These are phyloP conservation scores for Falco rusticolus DNA, from an alignment of 2,797 vertebrate species.

Conservation along the genomic window DNA sequence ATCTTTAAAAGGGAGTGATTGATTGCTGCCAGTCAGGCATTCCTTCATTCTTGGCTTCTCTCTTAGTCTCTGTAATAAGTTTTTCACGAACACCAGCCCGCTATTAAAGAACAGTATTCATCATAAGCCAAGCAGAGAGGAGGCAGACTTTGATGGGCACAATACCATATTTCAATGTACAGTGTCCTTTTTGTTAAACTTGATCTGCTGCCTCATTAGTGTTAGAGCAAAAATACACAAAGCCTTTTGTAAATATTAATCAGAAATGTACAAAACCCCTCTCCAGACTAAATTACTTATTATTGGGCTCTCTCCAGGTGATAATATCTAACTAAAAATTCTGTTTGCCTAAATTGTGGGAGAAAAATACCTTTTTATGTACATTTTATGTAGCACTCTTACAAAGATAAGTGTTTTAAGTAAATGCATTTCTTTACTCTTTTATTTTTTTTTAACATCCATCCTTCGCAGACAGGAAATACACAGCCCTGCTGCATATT, in stretches of 20 bases:
- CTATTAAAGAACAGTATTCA: slow-evolving; percentile 95
- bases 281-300: slow-evolving; percentile 70
- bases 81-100: slow-evolving; percentile 87
- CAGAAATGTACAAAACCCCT: slow-evolving; percentile 62
- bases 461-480: not conserved
- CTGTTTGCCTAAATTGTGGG: slow-evolving; percentile 67
- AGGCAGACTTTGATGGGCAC: slow-evolving; percentile 86
- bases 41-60: slow-evolving; percentile 85
- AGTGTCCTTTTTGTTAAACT: slow-evolving; percentile 92
- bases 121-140: slow-evolving; percentile 90
- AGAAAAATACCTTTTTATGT: slow-evolving; percentile 61
- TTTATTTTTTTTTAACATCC: not conserved
- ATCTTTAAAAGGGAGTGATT: slow-evolving; percentile 88
- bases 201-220: slow-evolving; percentile 74
- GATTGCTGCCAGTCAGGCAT: slow-evolving; percentile 95
- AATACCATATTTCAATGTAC: slow-evolving; percentile 88
- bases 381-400: not conserved
- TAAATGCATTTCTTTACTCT: slow-evolving; percentile 25
- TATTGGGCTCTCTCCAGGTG: slow-evolving; percentile 72
- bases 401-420: slow-evolving; percentile 40
- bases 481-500: not conserved
- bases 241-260: slow-evolving; percentile 81
- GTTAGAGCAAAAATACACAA: slow-evolving; percentile 73
- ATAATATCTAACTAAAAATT: slow-evolving; percentile 65
- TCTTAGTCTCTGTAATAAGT: slow-evolving; percentile 87